A percentile compares a stretch with the other conserved stretches of the same genome.
Conservation (phyloP, 2,113 vertebrate genomes). For the Parotia lawesii region DNA sequence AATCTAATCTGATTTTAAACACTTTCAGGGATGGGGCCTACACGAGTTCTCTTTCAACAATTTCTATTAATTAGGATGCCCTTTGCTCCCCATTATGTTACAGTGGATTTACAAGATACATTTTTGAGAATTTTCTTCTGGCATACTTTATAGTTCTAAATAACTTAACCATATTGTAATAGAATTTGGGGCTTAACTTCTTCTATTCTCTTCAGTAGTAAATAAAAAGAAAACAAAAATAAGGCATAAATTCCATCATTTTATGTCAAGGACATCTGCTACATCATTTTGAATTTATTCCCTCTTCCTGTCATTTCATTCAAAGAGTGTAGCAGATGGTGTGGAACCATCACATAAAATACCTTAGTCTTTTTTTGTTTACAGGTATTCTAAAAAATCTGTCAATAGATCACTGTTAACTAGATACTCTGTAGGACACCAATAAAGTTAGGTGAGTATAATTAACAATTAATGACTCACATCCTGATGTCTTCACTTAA, state of each 20-base stretch:
- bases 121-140: neutral
- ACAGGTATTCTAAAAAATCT: slow-evolving; percentile 11
- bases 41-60: neutral
- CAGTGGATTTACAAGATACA: neutral
- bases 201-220: neutral
- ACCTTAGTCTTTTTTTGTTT: slow-evolving; percentile 7
- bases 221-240: neutral
- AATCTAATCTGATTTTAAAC: neutral
- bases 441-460: neutral
- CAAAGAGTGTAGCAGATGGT: slow-evolving; percentile 24
- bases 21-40: neutral
- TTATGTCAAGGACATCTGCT: slow-evolving; percentile 15
- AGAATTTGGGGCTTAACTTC: neutral
- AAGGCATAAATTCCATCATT: neutral
- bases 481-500: neutral
- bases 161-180: neutral
- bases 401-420: slow-evolving; percentile 4
- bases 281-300: neutral
- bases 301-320: neutral
- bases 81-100: neutral
- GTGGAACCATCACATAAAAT: neutral
- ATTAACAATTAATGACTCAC: slow-evolving; percentile 11
- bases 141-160: neutral
- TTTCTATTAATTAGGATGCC: neutral
- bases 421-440: neutral